phyloP scores from a whole-genome alignment of 2,888 invertebrate species.

The Rotaria sp. region DNA sequence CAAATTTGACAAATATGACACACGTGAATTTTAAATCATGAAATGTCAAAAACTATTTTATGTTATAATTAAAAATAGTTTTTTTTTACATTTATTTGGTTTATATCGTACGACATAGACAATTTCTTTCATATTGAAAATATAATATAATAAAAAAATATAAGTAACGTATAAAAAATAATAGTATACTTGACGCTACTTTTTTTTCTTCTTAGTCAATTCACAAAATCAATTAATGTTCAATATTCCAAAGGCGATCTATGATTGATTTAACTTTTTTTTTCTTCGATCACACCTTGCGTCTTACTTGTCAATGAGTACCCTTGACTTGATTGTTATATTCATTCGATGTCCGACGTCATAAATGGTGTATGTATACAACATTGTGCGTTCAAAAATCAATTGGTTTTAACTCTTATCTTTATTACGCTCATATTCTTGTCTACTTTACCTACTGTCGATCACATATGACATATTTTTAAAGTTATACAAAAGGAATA shows the following conservation, averaged over 20 bases:
- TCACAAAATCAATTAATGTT: background rate
- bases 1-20: background rate
- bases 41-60: background rate
- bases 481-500: background rate
- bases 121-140: too few species aligned
- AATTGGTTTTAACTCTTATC: conserved; percentile 2
- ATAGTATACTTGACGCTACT: background rate
- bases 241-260: background rate
- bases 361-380: background rate
- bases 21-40: background rate
- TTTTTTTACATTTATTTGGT: background rate
- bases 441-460: background rate
- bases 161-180: background rate
- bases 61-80: background rate
- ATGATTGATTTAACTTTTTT: background rate
- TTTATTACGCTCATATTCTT: conserved; percentile 10
- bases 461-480: background rate
- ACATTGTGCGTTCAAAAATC: background rate
- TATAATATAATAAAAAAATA: background rate
- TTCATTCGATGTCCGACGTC: background rate
- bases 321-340: background rate
- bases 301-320: background rate
- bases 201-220: background rate
- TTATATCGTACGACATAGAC: background rate
- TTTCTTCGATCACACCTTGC: background rate